Percentiles rank a stretch among this genome's conserved stretches.
Conservation (phyloP, 2,797 vertebrate genomes). For the Helarctos malayanus region DNA sequence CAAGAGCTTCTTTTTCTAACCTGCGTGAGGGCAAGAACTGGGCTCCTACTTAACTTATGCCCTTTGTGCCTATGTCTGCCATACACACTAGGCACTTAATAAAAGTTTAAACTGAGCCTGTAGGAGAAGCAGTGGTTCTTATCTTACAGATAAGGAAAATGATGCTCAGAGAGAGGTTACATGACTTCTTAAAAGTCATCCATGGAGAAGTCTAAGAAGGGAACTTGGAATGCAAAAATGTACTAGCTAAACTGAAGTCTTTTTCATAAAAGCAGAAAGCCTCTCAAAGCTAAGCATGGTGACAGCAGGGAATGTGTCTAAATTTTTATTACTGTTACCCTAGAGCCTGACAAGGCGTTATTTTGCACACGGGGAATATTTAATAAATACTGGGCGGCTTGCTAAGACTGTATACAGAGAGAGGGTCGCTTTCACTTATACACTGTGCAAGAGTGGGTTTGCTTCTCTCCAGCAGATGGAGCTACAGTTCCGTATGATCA, state of each 20-base stretch:
- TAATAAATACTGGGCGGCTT: not conserved
- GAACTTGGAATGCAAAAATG: not conserved
- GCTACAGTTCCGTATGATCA: not conserved
- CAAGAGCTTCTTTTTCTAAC: not conserved
- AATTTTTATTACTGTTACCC: not conserved
- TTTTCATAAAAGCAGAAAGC: not conserved
- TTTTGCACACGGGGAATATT: not conserved
- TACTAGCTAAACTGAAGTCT: not conserved
- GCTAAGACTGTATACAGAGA: not conserved
- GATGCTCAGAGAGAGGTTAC: not conserved
- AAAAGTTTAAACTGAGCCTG: not conserved
- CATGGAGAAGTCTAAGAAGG: not conserved
- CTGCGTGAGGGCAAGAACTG: not conserved
- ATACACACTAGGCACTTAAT: not conserved
- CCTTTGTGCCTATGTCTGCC: not conserved
- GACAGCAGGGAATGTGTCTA: not conserved
- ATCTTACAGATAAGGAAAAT: not conserved
- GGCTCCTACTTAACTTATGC: not conserved
- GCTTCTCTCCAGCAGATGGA: constrained; percentile 60
- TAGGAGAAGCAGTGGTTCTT: not conserved
- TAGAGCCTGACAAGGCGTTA: not conserved
- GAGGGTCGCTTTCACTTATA: not conserved
- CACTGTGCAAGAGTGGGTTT: not conserved
- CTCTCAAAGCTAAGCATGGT: not conserved
- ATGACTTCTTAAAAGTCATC: not conserved